These are phyloP conservation scores for Plectus sambesii DNA, from an alignment of 1,140 invertebrate genomes.

Conservation along the genomic window DNA sequence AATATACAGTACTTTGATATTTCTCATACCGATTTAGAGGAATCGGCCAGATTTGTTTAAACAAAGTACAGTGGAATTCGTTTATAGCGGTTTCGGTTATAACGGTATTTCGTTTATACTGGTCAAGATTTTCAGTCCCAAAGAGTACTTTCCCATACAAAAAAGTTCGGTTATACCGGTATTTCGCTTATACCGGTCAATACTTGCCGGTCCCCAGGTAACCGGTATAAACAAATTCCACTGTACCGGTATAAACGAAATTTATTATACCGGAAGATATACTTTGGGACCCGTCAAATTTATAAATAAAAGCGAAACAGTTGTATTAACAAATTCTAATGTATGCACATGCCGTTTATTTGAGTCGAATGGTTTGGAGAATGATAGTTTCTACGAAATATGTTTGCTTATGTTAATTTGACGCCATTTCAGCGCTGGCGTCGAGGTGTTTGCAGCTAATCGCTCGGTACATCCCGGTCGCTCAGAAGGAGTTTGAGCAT, in stretches of 20 bases:
- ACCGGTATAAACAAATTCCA: no score
- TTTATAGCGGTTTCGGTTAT: neutral
- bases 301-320: no score
- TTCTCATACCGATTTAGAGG: neutral
- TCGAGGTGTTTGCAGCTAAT: conserved; percentile 69
- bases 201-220: no score
- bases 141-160: no score
- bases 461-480: conserved; percentile 49
- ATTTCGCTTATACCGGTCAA: no score
- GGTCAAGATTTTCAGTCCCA: neutral
- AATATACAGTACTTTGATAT: neutral
- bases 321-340: no score
- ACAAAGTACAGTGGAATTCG: neutral
- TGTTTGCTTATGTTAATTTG: conserved; percentile 14
- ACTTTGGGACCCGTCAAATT: neutral
- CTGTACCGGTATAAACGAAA: no score
- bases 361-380: conserved; percentile 1
- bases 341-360: no score
- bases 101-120: neutral
- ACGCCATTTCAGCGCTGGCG: conserved; percentile 58
- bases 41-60: conserved; percentile 1
- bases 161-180: no score
- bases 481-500: conserved; percentile 49
- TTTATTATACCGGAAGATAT: no score
- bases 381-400: conserved; percentile 8